These are phyloP conservation scores for Lophochroa leadbeateri DNA, from an alignment of 2,113 vertebrate species.

Conservation along the genomic window DNA sequence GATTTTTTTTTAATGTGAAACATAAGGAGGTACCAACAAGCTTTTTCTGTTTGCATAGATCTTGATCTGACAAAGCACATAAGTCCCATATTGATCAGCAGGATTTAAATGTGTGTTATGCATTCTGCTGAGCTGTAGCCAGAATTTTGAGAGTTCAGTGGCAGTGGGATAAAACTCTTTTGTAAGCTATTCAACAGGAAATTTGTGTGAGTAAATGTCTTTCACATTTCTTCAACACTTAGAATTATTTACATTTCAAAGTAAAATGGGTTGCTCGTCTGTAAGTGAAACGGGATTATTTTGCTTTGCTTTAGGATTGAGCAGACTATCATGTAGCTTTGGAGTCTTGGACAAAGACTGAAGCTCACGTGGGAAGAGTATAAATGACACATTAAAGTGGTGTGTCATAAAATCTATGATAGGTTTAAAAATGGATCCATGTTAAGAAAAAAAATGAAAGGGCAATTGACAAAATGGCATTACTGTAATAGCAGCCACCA, in stretches of 20 bases:
- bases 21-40: neutral
- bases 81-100: neutral
- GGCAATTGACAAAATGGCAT: neutral
- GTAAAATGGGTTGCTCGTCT: neutral
- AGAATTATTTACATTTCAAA: constrained; percentile 26
- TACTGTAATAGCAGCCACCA: neutral
- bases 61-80: neutral
- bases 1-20: neutral
- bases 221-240: neutral
- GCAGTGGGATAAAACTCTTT: neutral
- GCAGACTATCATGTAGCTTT: neutral
- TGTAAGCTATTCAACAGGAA: neutral
- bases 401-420: neutral
- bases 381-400: neutral
- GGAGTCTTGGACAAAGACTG: constrained; percentile 8
- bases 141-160: neutral
- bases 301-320: neutral
- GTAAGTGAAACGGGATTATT: constrained; percentile 17
- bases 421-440: constrained; percentile 22
- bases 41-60: neutral
- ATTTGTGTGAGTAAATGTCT: neutral
- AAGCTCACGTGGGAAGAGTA: neutral
- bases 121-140: neutral
- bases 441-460: neutral
- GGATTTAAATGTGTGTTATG: neutral